phyloP scores from a whole-genome alignment of 2,888 invertebrate species.

The Luffia ferchaultella region DNA sequence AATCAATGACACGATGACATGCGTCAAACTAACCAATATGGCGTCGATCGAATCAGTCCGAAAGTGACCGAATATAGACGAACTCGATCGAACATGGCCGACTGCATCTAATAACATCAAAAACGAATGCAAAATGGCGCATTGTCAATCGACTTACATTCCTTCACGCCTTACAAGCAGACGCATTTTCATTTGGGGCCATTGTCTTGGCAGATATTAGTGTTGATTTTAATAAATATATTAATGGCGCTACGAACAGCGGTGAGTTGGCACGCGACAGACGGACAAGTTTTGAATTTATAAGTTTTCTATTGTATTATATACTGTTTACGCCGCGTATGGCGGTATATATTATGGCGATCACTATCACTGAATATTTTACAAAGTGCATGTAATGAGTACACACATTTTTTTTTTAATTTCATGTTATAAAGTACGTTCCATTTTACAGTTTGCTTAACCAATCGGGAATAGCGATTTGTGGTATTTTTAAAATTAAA shows the following conservation, averaged over 20 bases:
- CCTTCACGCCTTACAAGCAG: conserved; percentile 58
- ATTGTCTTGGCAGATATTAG: conserved; percentile 63
- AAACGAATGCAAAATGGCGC: conserved; percentile 62
- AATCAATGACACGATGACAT: conserved; percentile 21
- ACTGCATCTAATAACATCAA: conserved; percentile 65
- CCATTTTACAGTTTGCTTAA: too few species aligned
- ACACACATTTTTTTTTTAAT: too few species aligned
- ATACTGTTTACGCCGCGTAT: background rate
- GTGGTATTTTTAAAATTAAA: too few species aligned
- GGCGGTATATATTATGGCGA: background rate
- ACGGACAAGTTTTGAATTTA: conserved; percentile 52
- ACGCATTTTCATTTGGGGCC: conserved; percentile 62
- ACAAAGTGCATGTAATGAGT: too few species aligned
- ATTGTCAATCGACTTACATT: conserved; percentile 54
- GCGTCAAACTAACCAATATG: conserved; percentile 47
- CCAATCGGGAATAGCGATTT: too few species aligned
- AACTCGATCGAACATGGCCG: conserved; percentile 59
- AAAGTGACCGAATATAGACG: conserved; percentile 36
- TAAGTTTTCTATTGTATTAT: conserved; percentile 24
- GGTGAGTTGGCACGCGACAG: conserved; percentile 58
- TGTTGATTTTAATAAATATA: conserved; percentile 67
- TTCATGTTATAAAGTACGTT: too few species aligned
- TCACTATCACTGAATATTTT: conserved; percentile 3
- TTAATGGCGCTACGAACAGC: conserved; percentile 57
- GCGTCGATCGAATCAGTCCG: conserved; percentile 15